Base-by-base conservation (phyloP, 1,140 invertebrate genomes). In the Luehdorfia chinensis region DNA sequence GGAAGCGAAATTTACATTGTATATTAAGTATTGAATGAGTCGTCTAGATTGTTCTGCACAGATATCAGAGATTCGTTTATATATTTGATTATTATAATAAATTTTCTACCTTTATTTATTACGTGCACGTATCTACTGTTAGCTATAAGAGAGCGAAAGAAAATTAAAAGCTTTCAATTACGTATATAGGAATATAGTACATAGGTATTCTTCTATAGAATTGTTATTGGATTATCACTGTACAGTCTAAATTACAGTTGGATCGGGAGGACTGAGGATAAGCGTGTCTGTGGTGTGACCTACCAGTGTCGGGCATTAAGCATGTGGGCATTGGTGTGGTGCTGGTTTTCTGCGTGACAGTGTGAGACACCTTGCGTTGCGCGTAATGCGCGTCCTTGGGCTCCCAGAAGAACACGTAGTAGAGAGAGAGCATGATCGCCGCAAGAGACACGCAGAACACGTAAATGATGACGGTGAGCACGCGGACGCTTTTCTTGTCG, bases 361-460 rank as follows among this genome's bases (percentile, higher is more conserved):
- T 83, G 70, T 80, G 76, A 60, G 75, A 71, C 76, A 86, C 81
- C 81, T 86, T 81, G 65, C 79, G 79, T 58, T 86, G 75, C 51
- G 75, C 74, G 61, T 81, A 78, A 30, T 80, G 80, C 57, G 84
- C 78, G 53, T 77, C 87, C 75, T 85, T 90, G 0, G 96, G 95
- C 78, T 97, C 93, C 97, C 97, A 98, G 51, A 98, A 91, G 78
- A 98, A 96, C 51, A 97, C 93, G 87, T 99, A 99, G 87, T 98
- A 99, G 6, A 98, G 89, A 0, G 96, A 97, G 14, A 99, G 89
- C 75, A 98, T 94, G 55, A 98, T 97, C 2, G 97, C 97, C 0
- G 96, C 97, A 51, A 97, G 88, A 7, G 97, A 98, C 48, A 99
- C 97, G 57, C 95, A 96, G 68, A 98, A 93, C 37, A 98, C 93